Evolutionary conservation across 37 sponge, comb jelly and placozoan species (phyloP).

Genomic region (Diacarnus erythraeanus): DNA sequence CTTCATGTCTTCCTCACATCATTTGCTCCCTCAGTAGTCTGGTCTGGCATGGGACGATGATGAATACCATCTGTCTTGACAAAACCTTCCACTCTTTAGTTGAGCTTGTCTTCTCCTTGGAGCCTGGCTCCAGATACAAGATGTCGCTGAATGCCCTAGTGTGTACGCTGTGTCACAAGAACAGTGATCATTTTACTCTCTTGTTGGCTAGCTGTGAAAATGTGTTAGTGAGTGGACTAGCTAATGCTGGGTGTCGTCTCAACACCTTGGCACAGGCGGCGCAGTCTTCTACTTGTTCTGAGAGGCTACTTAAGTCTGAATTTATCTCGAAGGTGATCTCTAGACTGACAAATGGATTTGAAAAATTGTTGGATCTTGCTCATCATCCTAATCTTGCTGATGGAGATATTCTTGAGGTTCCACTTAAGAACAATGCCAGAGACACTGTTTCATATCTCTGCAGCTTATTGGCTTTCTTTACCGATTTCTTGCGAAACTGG

Average conservation of each 20-base stretch:
- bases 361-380: background rate
- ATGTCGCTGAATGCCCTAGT: slow-evolving; percentile 45
- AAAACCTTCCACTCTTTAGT: slow-evolving; percentile 35
- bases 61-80: background rate
- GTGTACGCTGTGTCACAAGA: slow-evolving; percentile 47
- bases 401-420: background rate
- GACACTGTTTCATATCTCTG: slow-evolving; percentile 5
- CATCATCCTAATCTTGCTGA: background rate
- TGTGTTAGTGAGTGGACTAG: background rate
- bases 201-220: slow-evolving; percentile 20
- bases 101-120: slow-evolving; percentile 38
- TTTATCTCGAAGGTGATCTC: slow-evolving; percentile 3
- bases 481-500: slow-evolving; percentile 42
- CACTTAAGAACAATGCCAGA: background rate
- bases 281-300: slow-evolving; percentile 24
- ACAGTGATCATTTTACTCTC: slow-evolving; percentile 17
- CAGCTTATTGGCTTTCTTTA: slow-evolving; percentile 49
- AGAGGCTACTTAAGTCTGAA: slow-evolving; percentile 34
- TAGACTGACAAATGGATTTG: slow-evolving; percentile 14
- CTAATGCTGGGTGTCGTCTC: slow-evolving; percentile 10
- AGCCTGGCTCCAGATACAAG: slow-evolving; percentile 18
- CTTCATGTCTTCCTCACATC: slow-evolving; percentile 23
- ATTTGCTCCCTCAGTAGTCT: slow-evolving; percentile 33
- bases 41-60: slow-evolving; percentile 20
- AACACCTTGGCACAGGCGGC: slow-evolving; percentile 44